Percentiles rank a stretch among this genome's conserved stretches.
Conservation (phyloP, 2,797 vertebrate species). For the Lates japonicus region DNA sequence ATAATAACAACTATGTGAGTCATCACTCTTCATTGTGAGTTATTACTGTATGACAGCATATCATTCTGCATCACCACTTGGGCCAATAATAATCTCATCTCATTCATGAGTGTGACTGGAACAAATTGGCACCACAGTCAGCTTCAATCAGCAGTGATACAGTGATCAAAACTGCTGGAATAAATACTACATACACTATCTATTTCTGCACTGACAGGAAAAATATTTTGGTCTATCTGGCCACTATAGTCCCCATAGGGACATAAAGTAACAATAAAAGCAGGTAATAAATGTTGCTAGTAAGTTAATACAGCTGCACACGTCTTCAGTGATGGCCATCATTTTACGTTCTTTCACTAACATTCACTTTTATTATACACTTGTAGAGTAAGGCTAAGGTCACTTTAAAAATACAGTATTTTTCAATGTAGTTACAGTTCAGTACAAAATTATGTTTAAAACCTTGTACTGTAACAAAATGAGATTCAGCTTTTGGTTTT, state of each 20-base stretch:
- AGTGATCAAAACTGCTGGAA: constrained; percentile 58
- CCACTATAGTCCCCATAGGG: background rate
- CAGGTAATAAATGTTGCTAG: background rate
- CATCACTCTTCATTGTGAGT: constrained; percentile 76
- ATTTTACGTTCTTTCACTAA: background rate
- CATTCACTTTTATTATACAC: background rate
- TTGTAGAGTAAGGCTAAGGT: background rate
- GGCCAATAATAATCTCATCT: constrained; percentile 75
- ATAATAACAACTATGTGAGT: constrained; percentile 66
- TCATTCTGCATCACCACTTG: constrained; percentile 71
- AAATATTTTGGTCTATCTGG: constrained; percentile 3
- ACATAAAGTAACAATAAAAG: constrained; percentile 11
- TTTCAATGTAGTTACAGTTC: background rate
- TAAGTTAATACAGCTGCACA: background rate
- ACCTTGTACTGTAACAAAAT: background rate
- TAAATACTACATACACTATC: constrained; percentile 44
- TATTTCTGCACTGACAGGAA: constrained; percentile 31
- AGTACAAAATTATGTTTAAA: background rate
- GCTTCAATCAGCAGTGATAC: constrained; percentile 63
- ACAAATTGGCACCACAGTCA: constrained; percentile 70
- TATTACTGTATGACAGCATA: constrained; percentile 73
- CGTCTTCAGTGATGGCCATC: background rate
- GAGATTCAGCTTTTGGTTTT: background rate
- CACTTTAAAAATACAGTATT: background rate
- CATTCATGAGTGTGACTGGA: constrained; percentile 68